A percentile compares a stretch with the other conserved stretches of the same genome.
phyloP scores from a whole-genome alignment of 2,888 invertebrate genomes.

The Synanthedon andrenaeformis region DNA sequence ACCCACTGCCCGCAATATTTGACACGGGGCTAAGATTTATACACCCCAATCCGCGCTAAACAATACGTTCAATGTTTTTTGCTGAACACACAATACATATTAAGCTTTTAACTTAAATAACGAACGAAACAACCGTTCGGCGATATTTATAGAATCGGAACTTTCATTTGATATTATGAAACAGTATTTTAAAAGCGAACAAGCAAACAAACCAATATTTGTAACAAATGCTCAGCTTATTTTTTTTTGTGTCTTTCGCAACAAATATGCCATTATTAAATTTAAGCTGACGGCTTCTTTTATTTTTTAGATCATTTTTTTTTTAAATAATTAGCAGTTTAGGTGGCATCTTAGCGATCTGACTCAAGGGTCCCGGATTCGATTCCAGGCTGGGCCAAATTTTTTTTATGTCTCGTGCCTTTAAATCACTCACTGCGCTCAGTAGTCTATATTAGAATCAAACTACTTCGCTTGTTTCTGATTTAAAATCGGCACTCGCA shows the following conservation, averaged over 20 bases:
- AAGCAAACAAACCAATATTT: not conserved
- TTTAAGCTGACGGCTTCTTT: too few species aligned
- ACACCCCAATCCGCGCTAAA: conserved; percentile 21
- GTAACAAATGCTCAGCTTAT: not conserved
- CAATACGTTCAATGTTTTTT: conserved; percentile 29
- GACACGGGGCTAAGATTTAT: conserved; percentile 31
- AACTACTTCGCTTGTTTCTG: too few species aligned
- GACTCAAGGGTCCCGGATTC: too few species aligned
- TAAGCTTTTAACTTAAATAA: not conserved
- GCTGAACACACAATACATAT: conserved; percentile 5
- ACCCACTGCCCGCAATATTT: conserved; percentile 20
- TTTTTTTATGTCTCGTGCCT: too few species aligned
- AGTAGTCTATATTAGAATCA: too few species aligned
- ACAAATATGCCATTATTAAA: too few species aligned
- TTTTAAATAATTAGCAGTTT: too few species aligned
- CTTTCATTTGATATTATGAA: not conserved
- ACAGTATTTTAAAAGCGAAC: not conserved
- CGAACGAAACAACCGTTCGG: not conserved
- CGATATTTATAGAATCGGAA: not conserved
- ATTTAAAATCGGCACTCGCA: too few species aligned
- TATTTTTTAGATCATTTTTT: too few species aligned
- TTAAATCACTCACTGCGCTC: too few species aligned
- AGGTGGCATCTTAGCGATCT: too few species aligned
- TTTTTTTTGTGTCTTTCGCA: not conserved
- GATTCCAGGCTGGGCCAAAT: too few species aligned